Base-by-base conservation (phyloP, 1,140 invertebrate genomes). In the Hycleus phaleratus region DNA sequence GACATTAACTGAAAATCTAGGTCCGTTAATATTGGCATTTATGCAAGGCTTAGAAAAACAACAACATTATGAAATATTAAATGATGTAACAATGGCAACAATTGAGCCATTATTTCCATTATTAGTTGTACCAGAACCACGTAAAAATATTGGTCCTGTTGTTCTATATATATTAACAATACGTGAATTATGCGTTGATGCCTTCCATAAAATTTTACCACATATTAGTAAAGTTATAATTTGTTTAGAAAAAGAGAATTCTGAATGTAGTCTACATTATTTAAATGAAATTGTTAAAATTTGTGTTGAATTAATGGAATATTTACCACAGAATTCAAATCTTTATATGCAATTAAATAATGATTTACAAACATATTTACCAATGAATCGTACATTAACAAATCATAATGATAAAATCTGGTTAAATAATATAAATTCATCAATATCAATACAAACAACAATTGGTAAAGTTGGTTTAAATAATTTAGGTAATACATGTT, bases 401-500 rank as follows among this genome's bases (percentile, higher is more conserved):
- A 25, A 60, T 42, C 59, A 26, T 65, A 44, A 66, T 32, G 32
- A 32, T 4, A 32, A 32, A 32, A 32, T 32, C 4, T 32, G 4
- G 7, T 32, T 32, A 32, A 32, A 32, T 1, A 32, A 32, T 32
- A 5, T 32, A 32, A 32, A 32, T 32, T 5, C 32, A 32, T 32
- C 32, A 32, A 32, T 32, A 5, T 5, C 32, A 32, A 32, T 32
- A 32, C 32, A 32, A 32, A 32, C 32, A 32, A 4, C 4, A n/a
- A 62, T 70, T 52, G 78, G 77, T 3, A 83, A 86, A 74, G 83
- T 88, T 5, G 91, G 92, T 0, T 75, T 95, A 1, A 78, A 83
- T 4, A 95, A 94, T 77, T 75, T 93, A 11, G 90, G 90, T 9
- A 93, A 92, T 63, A 91, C 89, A 0, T 93, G 90, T 70, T 93